phyloP scores from a whole-genome alignment of 1,140 invertebrate species.

The Hyles vespertilio region DNA sequence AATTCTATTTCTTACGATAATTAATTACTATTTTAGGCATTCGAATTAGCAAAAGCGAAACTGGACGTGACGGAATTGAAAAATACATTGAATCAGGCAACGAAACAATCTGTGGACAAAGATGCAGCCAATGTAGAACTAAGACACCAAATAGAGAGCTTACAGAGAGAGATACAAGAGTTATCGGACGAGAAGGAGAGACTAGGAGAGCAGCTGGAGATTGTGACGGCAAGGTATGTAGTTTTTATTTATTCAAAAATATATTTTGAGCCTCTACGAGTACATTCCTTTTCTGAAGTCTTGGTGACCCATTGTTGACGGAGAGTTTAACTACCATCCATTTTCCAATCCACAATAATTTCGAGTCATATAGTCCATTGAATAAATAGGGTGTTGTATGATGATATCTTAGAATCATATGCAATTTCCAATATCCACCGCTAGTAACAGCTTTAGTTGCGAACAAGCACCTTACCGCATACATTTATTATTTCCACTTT shows the following conservation, averaged over 20 bases:
- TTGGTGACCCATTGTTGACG: too few relatives aligned
- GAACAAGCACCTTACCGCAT: too few relatives aligned
- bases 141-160: conserved; percentile 68
- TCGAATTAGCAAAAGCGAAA: conserved; percentile 69
- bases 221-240: conserved; percentile 48
- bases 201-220: conserved; percentile 70
- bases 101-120: conserved; percentile 57
- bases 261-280: too few relatives aligned
- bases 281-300: too few relatives aligned
- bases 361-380: too few relatives aligned
- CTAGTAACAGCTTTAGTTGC: too few relatives aligned
- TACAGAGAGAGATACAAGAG: conserved; percentile 66
- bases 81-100: conserved; percentile 41
- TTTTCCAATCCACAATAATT: too few relatives aligned
- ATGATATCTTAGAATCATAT: too few relatives aligned
- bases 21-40: conserved; percentile 41
- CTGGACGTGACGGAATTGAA: conserved; percentile 62
- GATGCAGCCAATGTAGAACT: conserved; percentile 75
- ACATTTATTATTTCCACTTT: too few relatives aligned
- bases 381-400: too few relatives aligned
- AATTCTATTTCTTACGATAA: not conserved
- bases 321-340: too few relatives aligned
- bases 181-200: conserved; percentile 67
- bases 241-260: not conserved
- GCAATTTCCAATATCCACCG: too few relatives aligned